These are phyloP conservation scores for Aplysina aerophoba DNA, from an alignment of 37 sponge, comb jelly and placozoan species.

Conservation along the genomic window DNA sequence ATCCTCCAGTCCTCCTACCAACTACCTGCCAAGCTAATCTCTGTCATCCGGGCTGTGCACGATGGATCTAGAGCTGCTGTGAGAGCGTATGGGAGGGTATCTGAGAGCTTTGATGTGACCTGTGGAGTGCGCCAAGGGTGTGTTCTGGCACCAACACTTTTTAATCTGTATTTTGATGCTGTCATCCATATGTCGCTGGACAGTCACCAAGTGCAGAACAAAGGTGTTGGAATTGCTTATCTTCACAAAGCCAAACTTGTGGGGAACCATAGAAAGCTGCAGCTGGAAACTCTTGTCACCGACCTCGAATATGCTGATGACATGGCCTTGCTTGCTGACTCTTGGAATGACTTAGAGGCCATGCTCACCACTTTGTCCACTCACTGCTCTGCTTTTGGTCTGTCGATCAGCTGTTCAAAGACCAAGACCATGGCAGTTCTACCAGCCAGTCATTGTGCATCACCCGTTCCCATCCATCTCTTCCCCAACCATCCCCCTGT, in stretches of 20 bases:
- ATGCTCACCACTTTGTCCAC: neutral
- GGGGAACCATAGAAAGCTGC: neutral
- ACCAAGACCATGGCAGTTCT: neutral
- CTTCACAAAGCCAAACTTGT: neutral
- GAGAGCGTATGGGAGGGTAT: conserved; percentile 18
- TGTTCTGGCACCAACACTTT: conserved; percentile 5
- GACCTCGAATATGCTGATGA: neutral
- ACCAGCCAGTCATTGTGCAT: neutral
- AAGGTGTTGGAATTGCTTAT: neutral
- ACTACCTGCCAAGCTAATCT: neutral
- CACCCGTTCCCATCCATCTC: no score
- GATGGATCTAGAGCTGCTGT: conserved; percentile 4
- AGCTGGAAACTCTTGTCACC: neutral
- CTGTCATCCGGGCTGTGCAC: conserved; percentile 7
- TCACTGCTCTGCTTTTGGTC: neutral
- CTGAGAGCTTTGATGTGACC: conserved; percentile 3
- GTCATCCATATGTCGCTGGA: neutral
- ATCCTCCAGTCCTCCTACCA: conserved; percentile 11
- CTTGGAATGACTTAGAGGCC: neutral
- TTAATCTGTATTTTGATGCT: neutral
- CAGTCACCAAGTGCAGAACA: neutral
- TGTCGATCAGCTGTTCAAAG: neutral
- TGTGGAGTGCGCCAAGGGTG: neutral
- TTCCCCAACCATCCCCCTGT: no score
- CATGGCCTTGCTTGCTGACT: conserved; percentile 1